Evolutionary conservation across 1,140 invertebrate genomes (phyloP), one percentile per base, ranked within the genome.

Genomic region (Zaprionus tsacasi): DNA sequence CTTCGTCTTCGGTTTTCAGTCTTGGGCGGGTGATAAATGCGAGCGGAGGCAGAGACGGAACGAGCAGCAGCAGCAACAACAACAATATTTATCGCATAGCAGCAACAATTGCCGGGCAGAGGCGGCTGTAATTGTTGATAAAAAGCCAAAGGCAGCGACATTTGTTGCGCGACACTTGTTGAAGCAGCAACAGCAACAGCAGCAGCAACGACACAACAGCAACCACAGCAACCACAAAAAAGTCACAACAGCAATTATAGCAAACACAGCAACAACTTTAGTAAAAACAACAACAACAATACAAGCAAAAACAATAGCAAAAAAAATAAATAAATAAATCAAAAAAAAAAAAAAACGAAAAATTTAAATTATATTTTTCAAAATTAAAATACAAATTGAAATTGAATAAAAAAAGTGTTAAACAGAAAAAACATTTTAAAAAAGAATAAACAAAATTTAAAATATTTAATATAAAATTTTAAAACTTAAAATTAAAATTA

Each of bases 141-240:
- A 50, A 50, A 50, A 50, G 45, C 17, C 45, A 21, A 50, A 50
- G 52, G 69, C 58, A 59, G 43, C 59, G 40, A 4, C 40, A 55
- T 27, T 45, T 69, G 83, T 86, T 86, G 87, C 83, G 79, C 67
- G 60, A 71, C 54, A 52, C 45, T 50, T 50, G 45, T 50, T 63
- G 48, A 30, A 40, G 54, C 15, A 59, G 30, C 45, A 35, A 43
- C 60, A 50, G 45, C 60, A 57, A 33, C 40, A 48, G 40, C 55
- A 27, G n/a, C 33, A 63, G 13, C 52, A 57, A 10, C 21, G 2
- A 57, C 17, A 11, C 60, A 67, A 15, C 52, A 67, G 52, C 11
- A 50, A 15, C 54, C 30, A 52, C 4, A 38, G 43, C 59, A 69
- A 57, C 81, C 63, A 66, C 59, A 63, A 6, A 30, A 3, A 30